Percentiles rank a stretch among this genome's conserved stretches.
These are phyloP conservation scores for Drosophila murphyi DNA, from an alignment of 1,140 invertebrate genomes.

Conservation along the genomic window DNA sequence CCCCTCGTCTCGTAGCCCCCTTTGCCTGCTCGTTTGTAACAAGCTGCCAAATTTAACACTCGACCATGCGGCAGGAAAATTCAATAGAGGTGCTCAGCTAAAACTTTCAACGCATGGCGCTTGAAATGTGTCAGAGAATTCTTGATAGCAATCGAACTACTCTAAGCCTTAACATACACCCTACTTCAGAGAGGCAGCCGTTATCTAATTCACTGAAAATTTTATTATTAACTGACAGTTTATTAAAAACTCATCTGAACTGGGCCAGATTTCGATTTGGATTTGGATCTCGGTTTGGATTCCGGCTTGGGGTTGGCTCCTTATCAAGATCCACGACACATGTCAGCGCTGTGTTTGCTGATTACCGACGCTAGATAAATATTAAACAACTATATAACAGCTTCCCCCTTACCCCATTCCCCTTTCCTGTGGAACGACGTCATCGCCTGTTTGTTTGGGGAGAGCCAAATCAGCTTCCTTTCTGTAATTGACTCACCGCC, in stretches of 20 bases:
- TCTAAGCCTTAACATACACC: not conserved
- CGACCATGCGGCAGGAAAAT: slow-evolving; percentile 24
- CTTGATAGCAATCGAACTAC: slow-evolving; percentile 12
- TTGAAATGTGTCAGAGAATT: slow-evolving; percentile 21
- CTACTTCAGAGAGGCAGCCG: slow-evolving; percentile 1
- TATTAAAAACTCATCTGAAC: slow-evolving; percentile 71
- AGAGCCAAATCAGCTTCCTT: slow-evolving; percentile 58
- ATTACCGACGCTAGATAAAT: slow-evolving; percentile 71
- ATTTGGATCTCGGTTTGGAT: slow-evolving; percentile 40
- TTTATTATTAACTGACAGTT: slow-evolving; percentile 76
- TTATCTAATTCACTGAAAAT: slow-evolving; percentile 58
- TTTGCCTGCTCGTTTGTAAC: slow-evolving; percentile 27
- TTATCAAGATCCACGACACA: slow-evolving; percentile 74
- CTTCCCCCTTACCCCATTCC: slow-evolving; percentile 22
- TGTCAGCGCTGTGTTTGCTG: slow-evolving; percentile 63
- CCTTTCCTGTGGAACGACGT: slow-evolving; percentile 43
- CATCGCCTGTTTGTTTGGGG: slow-evolving; percentile 48
- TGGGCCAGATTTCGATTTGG: slow-evolving; percentile 43
- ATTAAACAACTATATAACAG: slow-evolving; percentile 68
- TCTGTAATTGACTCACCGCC: slow-evolving; percentile 66
- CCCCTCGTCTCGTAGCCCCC: not conserved
- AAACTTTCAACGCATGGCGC: slow-evolving; percentile 53
- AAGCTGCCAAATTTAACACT: slow-evolving; percentile 79
- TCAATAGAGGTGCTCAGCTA: slow-evolving; percentile 68
- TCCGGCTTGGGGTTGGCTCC: slow-evolving; percentile 28